phyloP scores from a whole-genome alignment of 92 coral and sea anemone genomes.

The Metridium senile region DNA sequence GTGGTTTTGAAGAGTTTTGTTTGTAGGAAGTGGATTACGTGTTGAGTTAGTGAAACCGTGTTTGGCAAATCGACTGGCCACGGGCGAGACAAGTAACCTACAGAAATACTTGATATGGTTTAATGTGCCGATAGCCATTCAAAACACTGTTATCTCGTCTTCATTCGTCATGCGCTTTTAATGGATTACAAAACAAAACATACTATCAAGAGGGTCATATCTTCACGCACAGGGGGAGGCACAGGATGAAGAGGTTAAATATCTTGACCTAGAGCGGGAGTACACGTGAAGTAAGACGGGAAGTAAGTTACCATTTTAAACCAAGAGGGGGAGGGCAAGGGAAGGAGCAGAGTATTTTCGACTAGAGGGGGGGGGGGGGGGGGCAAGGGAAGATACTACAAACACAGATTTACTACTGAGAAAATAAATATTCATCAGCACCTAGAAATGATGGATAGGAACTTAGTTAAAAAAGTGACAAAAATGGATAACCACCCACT shows the following conservation, averaged over 20 bases:
- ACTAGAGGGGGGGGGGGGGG: neutral
- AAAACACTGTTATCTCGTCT: conserved; percentile 33
- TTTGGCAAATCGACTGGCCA: neutral
- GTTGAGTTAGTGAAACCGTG: neutral
- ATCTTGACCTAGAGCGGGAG: too few relatives aligned
- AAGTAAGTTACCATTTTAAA: neutral
- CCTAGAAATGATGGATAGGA: too few relatives aligned
- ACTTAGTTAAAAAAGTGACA: too few relatives aligned
- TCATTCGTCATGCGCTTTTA: conserved; percentile 21
- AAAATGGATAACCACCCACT: too few relatives aligned
- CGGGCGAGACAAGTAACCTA: conserved; percentile 18
- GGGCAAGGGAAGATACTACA: too few relatives aligned
- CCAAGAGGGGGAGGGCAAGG: neutral
- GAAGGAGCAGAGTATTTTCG: neutral
- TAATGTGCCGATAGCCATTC: conserved; percentile 32
- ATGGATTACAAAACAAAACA: conserved; percentile 33
- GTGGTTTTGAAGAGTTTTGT: neutral
- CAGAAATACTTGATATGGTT: conserved; percentile 11
- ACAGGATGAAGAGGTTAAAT: neutral
- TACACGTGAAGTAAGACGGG: too few relatives aligned
- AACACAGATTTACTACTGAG: too few relatives aligned
- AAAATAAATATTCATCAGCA: too few relatives aligned
- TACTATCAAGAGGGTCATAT: neutral
- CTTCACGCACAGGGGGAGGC: neutral
- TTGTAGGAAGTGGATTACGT: conserved; percentile 2